Conservation (phyloP, 1,140 invertebrate species). For the Drosophila equinoxialis region DNA sequence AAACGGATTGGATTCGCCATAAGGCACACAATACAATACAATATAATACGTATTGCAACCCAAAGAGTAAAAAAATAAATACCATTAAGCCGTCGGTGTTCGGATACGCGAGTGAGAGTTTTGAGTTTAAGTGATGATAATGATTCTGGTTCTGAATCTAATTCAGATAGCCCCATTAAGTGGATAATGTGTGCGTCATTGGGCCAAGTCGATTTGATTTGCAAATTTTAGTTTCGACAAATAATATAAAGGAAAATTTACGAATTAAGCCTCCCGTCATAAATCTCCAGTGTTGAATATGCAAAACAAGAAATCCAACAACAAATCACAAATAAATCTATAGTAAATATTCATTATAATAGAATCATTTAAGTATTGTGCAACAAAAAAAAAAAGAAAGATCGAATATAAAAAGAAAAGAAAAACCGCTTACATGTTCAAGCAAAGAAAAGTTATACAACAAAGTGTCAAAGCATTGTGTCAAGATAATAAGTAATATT, state of each 20-base stretch:
- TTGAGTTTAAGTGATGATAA: constrained; percentile 1
- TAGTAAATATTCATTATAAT: constrained; percentile 20
- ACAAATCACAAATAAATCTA: not conserved
- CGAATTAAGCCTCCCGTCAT: constrained; percentile 34
- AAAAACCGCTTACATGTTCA: constrained; percentile 22
- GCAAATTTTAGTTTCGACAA: constrained; percentile 56
- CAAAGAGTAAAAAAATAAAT: constrained; percentile 24
- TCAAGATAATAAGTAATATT: constrained; percentile 55
- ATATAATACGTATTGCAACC: constrained; percentile 19
- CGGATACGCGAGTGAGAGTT: constrained; percentile 18
- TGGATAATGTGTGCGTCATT: constrained; percentile 55
- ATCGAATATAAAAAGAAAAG: constrained; percentile 9
- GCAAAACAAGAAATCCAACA: constrained; percentile 41
- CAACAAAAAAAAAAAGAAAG: constrained; percentile 23
- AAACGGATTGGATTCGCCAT: constrained; percentile 57
- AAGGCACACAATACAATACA: constrained; percentile 29
- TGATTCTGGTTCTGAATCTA: constrained; percentile 2
- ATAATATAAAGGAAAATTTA: constrained; percentile 46
- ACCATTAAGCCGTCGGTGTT: constrained; percentile 62
- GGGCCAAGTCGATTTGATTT: constrained; percentile 58
- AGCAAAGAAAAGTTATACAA: constrained; percentile 53
- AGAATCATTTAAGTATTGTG: constrained; percentile 45
- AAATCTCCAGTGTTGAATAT: constrained; percentile 74
- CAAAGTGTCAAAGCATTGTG: constrained; percentile 73
- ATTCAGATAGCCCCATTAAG: constrained; percentile 7